Evolutionary conservation across 2,113 vertebrate genomes (phyloP), one percentile per base, ranked within the genome.

Genomic region (Embiotoca jacksoni): DNA sequence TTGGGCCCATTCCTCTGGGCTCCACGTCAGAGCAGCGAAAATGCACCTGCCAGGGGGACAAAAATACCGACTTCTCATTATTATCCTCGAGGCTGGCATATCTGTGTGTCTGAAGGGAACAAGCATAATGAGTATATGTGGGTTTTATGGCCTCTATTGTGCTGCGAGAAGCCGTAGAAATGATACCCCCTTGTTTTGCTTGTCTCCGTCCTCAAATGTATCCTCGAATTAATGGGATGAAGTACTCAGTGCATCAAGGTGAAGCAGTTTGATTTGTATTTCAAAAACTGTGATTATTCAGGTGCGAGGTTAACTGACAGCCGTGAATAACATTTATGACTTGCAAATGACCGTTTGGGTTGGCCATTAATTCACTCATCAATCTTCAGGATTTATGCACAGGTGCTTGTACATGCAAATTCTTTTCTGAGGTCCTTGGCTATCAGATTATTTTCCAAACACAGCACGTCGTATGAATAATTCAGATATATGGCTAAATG

Each of bases 381-480:
- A 90, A 68, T 92, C 87, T 86, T 63, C 63, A n/a, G 77, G 83
- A 92, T 93, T 94, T 90, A 93, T 90, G 84, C 90, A 80, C 93
- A 91, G 92, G 89, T 94, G 92, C 92, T 86, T 91, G 84, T 90
- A 89, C 85, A 94, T 93, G 88, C 87, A 92, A 75, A 91, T 87
- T 77, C 82, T 64, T 73, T 82, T 66, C 53, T 1, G 58, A 62
- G 77, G 88, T 88, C 90, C 81, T 89, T 82, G 76, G 84, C 81
- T 75, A 78, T 87, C 83, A 83, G 63, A 84, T 89, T 88, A 81
- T 87, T 84, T 89, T 90, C 77, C 82, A 81, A 89, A 89, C 72
- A 62, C 79, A 81, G 73, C 41, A 66, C 76, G 60, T 49, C 5
- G 4, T 33, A 93, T 93, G 85, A 93, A 93, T 94, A 86, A 94